phyloP scores from a whole-genome alignment of 2,113 vertebrate species.

The Chloropsis hardwickii region DNA sequence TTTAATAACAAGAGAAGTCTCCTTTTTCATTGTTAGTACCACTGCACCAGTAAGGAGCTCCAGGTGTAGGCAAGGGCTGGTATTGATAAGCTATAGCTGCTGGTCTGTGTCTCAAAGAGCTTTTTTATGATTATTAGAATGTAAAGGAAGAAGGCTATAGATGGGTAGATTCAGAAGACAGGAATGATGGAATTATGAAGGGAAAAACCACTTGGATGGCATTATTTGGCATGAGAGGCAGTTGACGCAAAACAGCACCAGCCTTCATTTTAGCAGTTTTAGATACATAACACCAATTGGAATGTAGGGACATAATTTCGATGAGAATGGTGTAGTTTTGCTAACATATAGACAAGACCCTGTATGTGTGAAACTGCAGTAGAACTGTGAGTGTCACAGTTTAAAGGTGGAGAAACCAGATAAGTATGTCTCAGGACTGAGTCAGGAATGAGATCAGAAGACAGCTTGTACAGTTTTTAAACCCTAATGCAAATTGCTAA shows the following conservation, averaged over 20 bases:
- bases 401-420: neutral
- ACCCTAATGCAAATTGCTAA: neutral
- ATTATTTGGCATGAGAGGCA: neutral
- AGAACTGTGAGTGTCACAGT: neutral
- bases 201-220: neutral
- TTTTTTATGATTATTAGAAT: neutral
- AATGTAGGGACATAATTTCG: neutral
- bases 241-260: neutral
- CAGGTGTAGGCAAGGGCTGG: neutral
- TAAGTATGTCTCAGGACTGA: neutral
- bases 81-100: neutral
- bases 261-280: neutral
- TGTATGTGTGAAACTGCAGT: neutral
- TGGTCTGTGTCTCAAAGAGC: neutral
- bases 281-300: neutral
- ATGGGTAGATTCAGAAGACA: neutral
- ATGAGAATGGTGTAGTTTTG: neutral
- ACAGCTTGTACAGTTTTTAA: neutral
- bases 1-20: neutral
- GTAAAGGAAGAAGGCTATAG: neutral
- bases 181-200: neutral
- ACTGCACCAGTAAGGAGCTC: neutral
- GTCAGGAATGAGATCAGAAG: neutral
- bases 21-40: neutral
- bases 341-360: neutral